Evolutionary conservation across 1,140 invertebrate species (phyloP), one percentile per base, ranked within the genome.

Genomic region (Pseudomyrmex gracilis): DNA sequence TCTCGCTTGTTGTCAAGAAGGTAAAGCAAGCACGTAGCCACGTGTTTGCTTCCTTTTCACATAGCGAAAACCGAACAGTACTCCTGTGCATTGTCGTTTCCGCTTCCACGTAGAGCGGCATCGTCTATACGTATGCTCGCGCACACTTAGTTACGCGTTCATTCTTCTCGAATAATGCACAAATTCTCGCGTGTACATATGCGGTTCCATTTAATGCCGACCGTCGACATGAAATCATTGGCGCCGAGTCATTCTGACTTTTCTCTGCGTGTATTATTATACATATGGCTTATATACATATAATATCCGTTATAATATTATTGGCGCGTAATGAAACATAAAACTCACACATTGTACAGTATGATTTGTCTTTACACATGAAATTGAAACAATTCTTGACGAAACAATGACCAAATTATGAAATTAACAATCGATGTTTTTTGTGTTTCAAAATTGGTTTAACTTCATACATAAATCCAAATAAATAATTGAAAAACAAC

Each of bases 21-120:
- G 51, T 34, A 34, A 68, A 43, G 34, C 43, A 34, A 34, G 66
- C 57, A 80, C 57, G 55, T 80, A 80, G 55, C 43, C 43, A 70
- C 76, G 45, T 80, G 66, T 78, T 78, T 78, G 76, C 76, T 60
- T 24, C 43, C 55, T 13, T 58, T 58, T 80, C 66, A 58, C 58
- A 58, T 53, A 80, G 53, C 55, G 71, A 80, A 71, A 80, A 68
- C 53, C 76, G 53, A 80, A 71, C 76, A n/a, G 53, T 15, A 17
- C 2, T 49, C 57, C 20, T 22, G 17, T 22, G 34, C 43, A 60
- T 43, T 45, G 76, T 58, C 51, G 53, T 49, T 70, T 61, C 64
- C 64, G 34, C n/a, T 47, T 15, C 49, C 20, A 15, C 60, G 34
- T 43, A 63, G 12, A 24, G 66, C 66, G 34, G 34, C 34, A 34